phyloP scores from a whole-genome alignment of 92 coral and sea anemone species.

The Phenganax stokvisi region DNA sequence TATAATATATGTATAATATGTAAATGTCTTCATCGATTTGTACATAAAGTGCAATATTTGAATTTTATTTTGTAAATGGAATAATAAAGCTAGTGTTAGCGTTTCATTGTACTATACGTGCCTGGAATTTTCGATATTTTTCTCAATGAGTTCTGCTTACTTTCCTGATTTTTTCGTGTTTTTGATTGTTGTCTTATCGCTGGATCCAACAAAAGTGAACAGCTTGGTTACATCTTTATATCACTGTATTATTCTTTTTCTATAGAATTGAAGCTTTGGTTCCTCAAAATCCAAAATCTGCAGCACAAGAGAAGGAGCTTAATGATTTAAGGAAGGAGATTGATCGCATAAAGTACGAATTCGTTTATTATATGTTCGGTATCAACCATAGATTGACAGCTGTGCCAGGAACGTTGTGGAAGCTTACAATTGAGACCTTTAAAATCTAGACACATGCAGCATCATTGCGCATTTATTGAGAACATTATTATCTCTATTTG shows the following conservation, averaged over 20 bases:
- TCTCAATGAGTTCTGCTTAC: background rate
- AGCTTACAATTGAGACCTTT: background rate
- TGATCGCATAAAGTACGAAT: conserved; percentile 22
- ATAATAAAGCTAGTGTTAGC: background rate
- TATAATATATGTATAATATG: too few relatives aligned
- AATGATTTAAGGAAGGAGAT: background rate
- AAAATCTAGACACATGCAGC: too few relatives aligned
- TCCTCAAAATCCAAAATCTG: conserved; percentile 8
- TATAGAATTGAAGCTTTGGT: conserved; percentile 9
- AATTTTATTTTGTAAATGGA: background rate
- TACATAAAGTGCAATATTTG: background rate
- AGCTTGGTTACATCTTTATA: background rate
- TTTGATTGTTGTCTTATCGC: background rate
- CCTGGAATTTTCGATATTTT: background rate
- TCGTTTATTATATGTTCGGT: background rate
- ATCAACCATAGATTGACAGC: background rate
- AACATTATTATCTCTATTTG: too few relatives aligned
- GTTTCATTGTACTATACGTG: background rate
- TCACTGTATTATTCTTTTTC: background rate
- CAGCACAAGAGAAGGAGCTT: conserved; percentile 21
- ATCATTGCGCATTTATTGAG: too few relatives aligned
- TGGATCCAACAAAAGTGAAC: background rate
- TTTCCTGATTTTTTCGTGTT: too few relatives aligned
- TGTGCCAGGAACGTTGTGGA: background rate
- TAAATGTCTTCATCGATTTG: too few relatives aligned